These are phyloP conservation scores for Geothlypis trichas DNA, from an alignment of 2,113 vertebrate species.

Conservation along the genomic window DNA sequence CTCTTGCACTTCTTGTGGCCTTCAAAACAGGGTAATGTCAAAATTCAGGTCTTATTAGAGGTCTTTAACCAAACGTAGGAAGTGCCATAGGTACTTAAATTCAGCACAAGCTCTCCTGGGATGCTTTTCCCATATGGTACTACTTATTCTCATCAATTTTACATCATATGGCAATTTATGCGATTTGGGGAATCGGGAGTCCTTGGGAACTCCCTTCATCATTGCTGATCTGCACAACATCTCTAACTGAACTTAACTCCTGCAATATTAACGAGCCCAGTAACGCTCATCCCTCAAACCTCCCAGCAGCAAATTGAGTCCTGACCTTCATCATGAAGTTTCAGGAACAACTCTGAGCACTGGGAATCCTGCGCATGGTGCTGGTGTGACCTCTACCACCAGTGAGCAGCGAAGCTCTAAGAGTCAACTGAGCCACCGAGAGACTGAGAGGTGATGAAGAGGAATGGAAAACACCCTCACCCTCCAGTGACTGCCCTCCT, in stretches of 20 bases:
- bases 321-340: fast-evolving
- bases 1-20: neutral
- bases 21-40: neutral
- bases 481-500: neutral
- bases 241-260: neutral
- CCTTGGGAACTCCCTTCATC: constrained; percentile 3
- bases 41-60: neutral
- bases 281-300: neutral
- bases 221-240: neutral
- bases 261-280: neutral
- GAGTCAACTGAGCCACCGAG: neutral
- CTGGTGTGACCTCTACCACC: fast-evolving
- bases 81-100: constrained; percentile 4
- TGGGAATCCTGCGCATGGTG: neutral
- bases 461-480: neutral
- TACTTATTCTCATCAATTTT: neutral
- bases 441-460: neutral
- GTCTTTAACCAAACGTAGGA: constrained; percentile 2
- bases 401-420: neutral
- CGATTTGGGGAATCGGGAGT: neutral
- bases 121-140: neutral
- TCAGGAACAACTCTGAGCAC: neutral
- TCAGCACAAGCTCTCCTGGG: neutral
- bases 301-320: neutral
- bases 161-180: neutral